Conservation (phyloP, 30 jellyfish, hydroid and myxozoan genomes). For the Chrysaora quinquecirrha region DNA sequence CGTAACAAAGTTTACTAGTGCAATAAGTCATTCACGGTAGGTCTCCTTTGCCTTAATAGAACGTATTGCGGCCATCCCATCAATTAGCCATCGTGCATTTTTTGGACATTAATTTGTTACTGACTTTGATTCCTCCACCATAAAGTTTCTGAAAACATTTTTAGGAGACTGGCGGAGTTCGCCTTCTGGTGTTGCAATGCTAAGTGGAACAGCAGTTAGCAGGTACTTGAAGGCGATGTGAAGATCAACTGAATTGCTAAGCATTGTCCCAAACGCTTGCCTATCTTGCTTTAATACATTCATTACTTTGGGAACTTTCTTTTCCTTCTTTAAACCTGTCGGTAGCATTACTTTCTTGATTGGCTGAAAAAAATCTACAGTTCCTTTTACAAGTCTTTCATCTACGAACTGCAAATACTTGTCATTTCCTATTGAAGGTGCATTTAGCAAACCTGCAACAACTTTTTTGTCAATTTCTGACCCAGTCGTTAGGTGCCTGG, state of each 20-base stretch:
- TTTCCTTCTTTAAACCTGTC: conserved; percentile 36
- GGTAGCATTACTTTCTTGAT: conserved; percentile 13
- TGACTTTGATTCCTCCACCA: conserved; percentile 22
- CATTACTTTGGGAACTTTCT: conserved; percentile 24
- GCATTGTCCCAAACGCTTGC: conserved; percentile 30
- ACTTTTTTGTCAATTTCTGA: conserved; percentile 18
- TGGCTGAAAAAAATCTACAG: conserved; percentile 26
- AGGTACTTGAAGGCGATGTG: conserved; percentile 30
- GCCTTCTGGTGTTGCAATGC: conserved; percentile 59
- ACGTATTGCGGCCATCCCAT: conserved; percentile 60
- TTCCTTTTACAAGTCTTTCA: conserved; percentile 9
- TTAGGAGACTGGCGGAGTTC: conserved; percentile 31
- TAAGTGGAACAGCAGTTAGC: conserved; percentile 37
- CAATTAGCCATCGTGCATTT: conserved; percentile 43
- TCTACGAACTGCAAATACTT: conserved; percentile 9
- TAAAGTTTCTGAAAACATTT: conserved; percentile 11
- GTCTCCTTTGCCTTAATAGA: neutral
- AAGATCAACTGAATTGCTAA: conserved; percentile 3
- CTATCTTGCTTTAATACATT: conserved; percentile 50
- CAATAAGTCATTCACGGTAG: neutral
- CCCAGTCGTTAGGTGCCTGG: conserved; percentile 35
- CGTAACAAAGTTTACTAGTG: conserved; percentile 9
- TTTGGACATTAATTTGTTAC: no score
- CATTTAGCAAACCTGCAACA: conserved; percentile 31
- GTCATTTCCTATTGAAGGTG: conserved; percentile 27